phyloP scores from a whole-genome alignment of 2,888 invertebrate genomes.

The Lepetodrilus schrolli region DNA sequence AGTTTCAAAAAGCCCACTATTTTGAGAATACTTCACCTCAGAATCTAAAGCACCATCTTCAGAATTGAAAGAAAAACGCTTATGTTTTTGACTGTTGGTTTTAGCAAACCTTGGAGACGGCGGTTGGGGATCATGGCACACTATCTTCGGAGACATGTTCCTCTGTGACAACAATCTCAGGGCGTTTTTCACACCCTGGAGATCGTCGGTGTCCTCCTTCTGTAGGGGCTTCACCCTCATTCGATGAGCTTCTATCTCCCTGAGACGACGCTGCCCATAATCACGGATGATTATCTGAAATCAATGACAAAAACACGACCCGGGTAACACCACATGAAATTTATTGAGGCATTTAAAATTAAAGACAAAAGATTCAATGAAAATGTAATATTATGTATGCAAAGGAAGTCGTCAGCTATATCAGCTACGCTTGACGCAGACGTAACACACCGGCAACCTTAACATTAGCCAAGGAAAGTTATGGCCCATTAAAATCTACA shows the following conservation, averaged over 20 bases:
- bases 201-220: conserved; percentile 8
- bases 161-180: conserved; percentile 34
- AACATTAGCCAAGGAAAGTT: no score
- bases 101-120: conserved; percentile 2
- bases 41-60: conserved; percentile 11
- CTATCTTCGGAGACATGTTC: conserved; percentile 24
- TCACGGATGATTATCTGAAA: conserved; percentile 66
- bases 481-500: no score
- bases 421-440: no score
- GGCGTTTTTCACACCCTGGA: conserved; percentile 30
- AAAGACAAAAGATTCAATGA: no score
- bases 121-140: background rate
- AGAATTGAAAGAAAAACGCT: conserved; percentile 16
- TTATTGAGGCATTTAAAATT: no score
- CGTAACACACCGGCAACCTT: no score
- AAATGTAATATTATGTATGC: no score
- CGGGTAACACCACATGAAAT: no score
- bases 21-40: conserved; percentile 16
- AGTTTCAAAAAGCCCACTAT: conserved; percentile 28
- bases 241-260: conserved; percentile 63
- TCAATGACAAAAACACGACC: no score
- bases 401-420: no score
- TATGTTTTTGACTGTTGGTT: conserved; percentile 10
- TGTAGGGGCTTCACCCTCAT: conserved; percentile 52
- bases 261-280: conserved; percentile 63